These are phyloP conservation scores for Athene cunicularia DNA, from an alignment of 2,113 vertebrate species.

Conservation along the genomic window DNA sequence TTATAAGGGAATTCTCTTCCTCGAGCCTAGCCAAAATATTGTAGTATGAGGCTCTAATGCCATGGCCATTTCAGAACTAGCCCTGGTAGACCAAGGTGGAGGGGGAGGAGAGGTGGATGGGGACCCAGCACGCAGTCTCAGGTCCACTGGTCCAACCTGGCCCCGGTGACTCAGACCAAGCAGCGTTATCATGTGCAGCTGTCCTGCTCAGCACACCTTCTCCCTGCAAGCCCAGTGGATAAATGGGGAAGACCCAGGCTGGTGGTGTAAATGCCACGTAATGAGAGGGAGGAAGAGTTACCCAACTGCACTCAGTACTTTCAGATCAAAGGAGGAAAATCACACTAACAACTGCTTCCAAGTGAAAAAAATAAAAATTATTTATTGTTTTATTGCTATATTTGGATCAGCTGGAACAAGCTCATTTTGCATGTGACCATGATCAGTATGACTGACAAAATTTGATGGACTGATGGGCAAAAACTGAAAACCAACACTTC, in stretches of 20 bases:
- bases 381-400: neutral
- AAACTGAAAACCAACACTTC: neutral
- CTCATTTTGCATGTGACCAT: neutral
- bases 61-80: fast-evolving
- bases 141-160: fast-evolving
- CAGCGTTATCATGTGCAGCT: fast-evolving
- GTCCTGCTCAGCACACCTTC: neutral
- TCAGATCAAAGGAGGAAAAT: neutral
- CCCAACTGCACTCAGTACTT: fast-evolving
- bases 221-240: fast-evolving
- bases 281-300: neutral
- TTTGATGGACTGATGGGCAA: neutral
- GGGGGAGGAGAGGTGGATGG: neutral
- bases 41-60: neutral
- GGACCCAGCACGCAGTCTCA: neutral
- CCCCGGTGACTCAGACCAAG: fast-evolving
- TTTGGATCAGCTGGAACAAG: neutral
- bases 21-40: neutral
- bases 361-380: neutral
- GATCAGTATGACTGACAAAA: neutral
- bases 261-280: neutral
- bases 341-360: neutral
- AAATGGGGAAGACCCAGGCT: neutral
- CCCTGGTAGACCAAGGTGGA: fast-evolving
- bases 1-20: neutral